Conservation (phyloP, 2,113 vertebrate genomes). For the Pristiophorus japonicus region DNA sequence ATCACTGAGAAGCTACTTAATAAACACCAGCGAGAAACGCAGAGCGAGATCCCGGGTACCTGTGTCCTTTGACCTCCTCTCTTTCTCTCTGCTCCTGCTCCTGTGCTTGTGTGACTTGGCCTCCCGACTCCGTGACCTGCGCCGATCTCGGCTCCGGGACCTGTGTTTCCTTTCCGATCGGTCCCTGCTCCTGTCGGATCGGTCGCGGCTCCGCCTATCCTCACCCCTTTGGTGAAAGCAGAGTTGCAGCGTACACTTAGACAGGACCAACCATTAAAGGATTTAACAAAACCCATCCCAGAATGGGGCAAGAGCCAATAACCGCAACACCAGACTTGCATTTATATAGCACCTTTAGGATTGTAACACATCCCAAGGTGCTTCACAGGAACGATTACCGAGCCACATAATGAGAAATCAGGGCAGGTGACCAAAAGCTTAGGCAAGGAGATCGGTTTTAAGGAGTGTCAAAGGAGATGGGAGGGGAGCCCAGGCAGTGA, state of each 20-base stretch:
- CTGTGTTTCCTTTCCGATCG: conserved; percentile 76
- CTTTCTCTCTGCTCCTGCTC: conserved; percentile 76
- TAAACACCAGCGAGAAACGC: not conserved
- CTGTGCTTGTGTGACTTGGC: conserved; percentile 86
- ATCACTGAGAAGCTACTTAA: not conserved
- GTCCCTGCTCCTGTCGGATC: conserved; percentile 74
- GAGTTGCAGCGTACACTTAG: not conserved
- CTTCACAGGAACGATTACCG: not conserved
- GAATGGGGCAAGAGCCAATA: not conserved
- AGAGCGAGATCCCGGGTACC: too few species aligned
- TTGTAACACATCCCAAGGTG: too few species aligned
- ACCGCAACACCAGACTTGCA: not conserved
- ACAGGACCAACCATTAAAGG: not conserved
- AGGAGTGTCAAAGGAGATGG: too few species aligned
- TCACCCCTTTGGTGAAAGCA: conserved; percentile 62
- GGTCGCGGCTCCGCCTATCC: conserved; percentile 81
- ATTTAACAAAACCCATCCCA: not conserved
- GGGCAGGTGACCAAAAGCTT: too few species aligned
- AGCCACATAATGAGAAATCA: not conserved
- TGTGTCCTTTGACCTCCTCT: conserved; percentile 90
- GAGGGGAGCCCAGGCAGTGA: too few species aligned
- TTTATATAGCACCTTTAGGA: too few species aligned
- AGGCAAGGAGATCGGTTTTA: too few species aligned
- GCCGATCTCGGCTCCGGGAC: conserved; percentile 84
- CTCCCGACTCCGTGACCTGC: conserved; percentile 83